phyloP scores from a whole-genome alignment of 2,888 invertebrate genomes.

The Drosophila mimica region DNA sequence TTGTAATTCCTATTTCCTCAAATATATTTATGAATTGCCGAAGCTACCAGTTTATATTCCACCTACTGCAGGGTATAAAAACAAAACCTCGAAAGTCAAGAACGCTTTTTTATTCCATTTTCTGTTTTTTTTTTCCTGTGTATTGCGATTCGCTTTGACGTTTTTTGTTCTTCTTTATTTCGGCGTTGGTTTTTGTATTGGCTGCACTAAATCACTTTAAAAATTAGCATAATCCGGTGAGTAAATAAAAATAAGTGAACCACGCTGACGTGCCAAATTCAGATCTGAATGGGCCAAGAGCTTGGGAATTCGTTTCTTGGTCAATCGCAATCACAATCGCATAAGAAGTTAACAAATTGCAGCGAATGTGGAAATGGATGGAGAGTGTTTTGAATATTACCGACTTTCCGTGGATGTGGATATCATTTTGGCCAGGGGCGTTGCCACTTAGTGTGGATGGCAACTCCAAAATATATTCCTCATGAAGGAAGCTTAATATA shows the following conservation, averaged over 20 bases:
- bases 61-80: neutral
- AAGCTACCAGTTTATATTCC: neutral
- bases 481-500: neutral
- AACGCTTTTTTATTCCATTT: constrained; percentile 6
- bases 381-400: neutral
- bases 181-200: constrained; percentile 59
- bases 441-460: neutral
- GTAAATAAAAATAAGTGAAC: constrained; percentile 79
- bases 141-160: constrained; percentile 30
- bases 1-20: neutral
- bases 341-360: constrained; percentile 43
- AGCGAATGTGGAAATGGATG: neutral
- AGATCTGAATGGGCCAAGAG: constrained; percentile 47
- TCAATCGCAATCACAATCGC: constrained; percentile 45
- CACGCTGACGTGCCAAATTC: constrained; percentile 49
- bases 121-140: constrained; percentile 8
- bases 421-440: neutral
- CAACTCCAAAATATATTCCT: neutral
- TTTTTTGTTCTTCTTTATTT: constrained; percentile 20
- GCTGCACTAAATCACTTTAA: constrained; percentile 79
- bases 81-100: constrained; percentile 41
- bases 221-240: constrained; percentile 80
- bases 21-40: neutral
- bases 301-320: constrained; percentile 39
- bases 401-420: neutral